Base-by-base conservation (phyloP, 2,888 invertebrate genomes). In the Papilio demoleus region DNA sequence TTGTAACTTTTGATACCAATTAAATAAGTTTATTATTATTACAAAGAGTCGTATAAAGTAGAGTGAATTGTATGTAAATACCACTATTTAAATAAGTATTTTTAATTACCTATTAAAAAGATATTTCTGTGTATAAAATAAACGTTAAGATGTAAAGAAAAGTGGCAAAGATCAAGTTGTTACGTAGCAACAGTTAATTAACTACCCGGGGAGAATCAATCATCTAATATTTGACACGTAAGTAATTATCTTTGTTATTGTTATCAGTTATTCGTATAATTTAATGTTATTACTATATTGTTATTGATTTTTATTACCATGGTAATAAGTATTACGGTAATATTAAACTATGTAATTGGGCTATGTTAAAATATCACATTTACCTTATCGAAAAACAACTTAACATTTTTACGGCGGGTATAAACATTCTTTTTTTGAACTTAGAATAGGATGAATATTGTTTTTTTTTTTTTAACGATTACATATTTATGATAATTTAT, bases 111-210 rank as follows among this genome's bases (percentile, higher is more conserved):
- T 4, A 31, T 31, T 31, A 31, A 31, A 31, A 6, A 4, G 6
- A 4, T 31, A 31, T 31, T 31, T 31, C n/a, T 40, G 1, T 45
- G 19, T 45, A n/a, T 9, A 14, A 45, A 22, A 45, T 45, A 45
- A 31, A 53, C 27, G n/a, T 4, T 50, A 0, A 50, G n/a, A 4
- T 12, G n/a, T 50, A 24, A 53, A 9, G n/a, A 53, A 2, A 31
- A 31, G 27, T 8, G 27, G 27, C n/a, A 27, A 9, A 27, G 27
- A 27, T 31, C 27, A 53, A 53, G 31, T 31, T 31, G n/a, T 53
- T 53, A 27, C 53, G 17, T 31, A 24, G 53, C n/a, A 53, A 53
- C 53, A 31, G 27, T 31, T 53, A 53, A 53, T 53, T 53, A 53
- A n/a, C 27, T 8, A 0, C 17, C 53, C 53, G 9, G 9, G 14